phyloP scores from a whole-genome alignment of 2,113 vertebrate species.

The Tragelaphus buxtoni region DNA sequence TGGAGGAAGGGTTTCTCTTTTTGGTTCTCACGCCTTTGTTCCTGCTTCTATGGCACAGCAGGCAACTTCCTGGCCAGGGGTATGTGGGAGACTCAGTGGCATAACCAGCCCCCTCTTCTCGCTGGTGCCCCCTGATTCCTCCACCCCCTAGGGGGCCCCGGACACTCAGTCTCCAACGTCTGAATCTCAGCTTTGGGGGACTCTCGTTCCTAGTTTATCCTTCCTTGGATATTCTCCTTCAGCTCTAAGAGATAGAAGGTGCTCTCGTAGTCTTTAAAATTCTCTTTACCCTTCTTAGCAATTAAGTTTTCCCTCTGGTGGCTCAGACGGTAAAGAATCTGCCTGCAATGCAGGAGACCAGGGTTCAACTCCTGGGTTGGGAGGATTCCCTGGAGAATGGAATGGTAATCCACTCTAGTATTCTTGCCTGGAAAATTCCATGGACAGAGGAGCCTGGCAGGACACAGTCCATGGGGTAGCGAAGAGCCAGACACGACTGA shows the following conservation, averaged over 20 bases:
- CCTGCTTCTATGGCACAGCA: background rate
- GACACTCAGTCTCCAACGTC: background rate
- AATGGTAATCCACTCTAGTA: background rate
- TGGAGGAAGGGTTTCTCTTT: background rate
- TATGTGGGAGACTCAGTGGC: background rate
- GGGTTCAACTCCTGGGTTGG: background rate
- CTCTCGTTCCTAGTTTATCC: background rate
- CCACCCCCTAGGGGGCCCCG: background rate
- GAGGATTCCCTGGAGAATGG: background rate
- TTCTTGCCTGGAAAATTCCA: background rate
- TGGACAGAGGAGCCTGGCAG: background rate
- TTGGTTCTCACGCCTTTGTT: background rate
- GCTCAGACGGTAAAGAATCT: background rate
- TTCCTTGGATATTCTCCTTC: background rate
- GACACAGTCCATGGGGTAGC: background rate
- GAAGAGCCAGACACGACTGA: background rate
- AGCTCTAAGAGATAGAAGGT: background rate
- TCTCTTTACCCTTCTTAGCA: background rate
- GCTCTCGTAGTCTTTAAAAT: background rate
- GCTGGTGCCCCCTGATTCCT: background rate
- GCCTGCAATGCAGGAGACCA: background rate
- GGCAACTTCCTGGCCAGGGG: conserved; percentile 22
- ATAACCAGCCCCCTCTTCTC: background rate
- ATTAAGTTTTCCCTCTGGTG: background rate
- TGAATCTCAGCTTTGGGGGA: background rate